phyloP scores from a whole-genome alignment of 1,140 invertebrate genomes.

The Amyelois transitella region DNA sequence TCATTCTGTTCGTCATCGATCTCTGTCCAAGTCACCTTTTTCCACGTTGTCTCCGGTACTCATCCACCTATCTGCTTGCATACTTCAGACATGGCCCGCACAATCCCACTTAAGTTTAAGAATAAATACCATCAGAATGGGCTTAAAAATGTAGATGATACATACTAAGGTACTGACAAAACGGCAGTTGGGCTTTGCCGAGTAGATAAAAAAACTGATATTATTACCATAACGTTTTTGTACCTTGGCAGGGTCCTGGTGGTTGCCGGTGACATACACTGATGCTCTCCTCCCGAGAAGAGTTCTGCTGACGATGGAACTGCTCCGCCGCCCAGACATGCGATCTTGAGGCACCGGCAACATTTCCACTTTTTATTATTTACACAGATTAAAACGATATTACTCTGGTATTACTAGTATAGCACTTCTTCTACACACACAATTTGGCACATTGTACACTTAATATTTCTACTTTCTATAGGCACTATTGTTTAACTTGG shows the following conservation, averaged over 20 bases:
- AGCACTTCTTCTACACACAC: not conserved
- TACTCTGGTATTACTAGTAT: not conserved
- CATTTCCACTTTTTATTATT: slow-evolving; percentile 26
- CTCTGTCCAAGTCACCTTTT: too few species aligned
- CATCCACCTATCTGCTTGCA: too few species aligned
- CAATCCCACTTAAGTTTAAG: too few species aligned
- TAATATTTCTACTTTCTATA: slow-evolving; percentile 2
- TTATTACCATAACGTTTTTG: too few species aligned
- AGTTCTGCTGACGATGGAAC: slow-evolving; percentile 76
- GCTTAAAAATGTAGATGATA: too few species aligned
- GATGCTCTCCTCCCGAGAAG: slow-evolving; percentile 73
- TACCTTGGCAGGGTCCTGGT: slow-evolving; percentile 75
- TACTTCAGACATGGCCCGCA: too few species aligned
- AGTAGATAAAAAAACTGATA: too few species aligned
- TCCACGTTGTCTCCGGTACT: too few species aligned
- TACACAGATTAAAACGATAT: not conserved
- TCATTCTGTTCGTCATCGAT: too few species aligned
- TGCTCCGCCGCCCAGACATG: slow-evolving; percentile 74
- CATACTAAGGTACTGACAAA: too few species aligned
- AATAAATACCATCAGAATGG: too few species aligned
- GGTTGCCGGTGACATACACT: slow-evolving; percentile 68
- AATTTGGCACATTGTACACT: not conserved
- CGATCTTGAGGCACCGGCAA: slow-evolving; percentile 72
- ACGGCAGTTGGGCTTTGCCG: too few species aligned
- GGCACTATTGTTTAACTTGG: slow-evolving; percentile 7